phyloP scores from a whole-genome alignment of 1,140 invertebrate genomes.

The Calephelis nemesis region DNA sequence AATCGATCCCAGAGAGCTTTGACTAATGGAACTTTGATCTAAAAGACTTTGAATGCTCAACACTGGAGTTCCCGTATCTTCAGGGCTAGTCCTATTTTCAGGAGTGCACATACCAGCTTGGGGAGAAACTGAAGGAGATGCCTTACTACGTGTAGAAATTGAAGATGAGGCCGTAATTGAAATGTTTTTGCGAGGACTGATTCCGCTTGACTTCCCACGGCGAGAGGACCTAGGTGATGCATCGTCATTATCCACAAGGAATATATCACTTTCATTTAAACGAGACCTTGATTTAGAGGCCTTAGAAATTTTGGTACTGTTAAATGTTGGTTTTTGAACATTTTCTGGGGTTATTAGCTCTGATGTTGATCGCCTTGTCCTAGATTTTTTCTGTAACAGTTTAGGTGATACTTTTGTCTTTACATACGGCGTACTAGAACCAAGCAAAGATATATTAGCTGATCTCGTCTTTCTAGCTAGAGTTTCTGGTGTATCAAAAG shows the following conservation, averaged over 20 bases:
- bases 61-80: slow-evolving; percentile 52
- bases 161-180: slow-evolving; percentile 2
- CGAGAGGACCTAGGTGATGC: slow-evolving; percentile 46
- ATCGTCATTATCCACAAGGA: slow-evolving; percentile 39
- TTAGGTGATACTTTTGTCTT: slow-evolving; percentile 8
- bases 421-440: slow-evolving; percentile 53
- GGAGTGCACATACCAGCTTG: slow-evolving; percentile 46
- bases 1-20: slow-evolving; percentile 31
- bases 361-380: slow-evolving; percentile 1
- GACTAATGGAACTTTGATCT: slow-evolving; percentile 39
- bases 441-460: slow-evolving; percentile 33
- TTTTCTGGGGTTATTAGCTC: slow-evolving; percentile 37
- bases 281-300: slow-evolving; percentile 43
- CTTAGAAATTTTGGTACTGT: slow-evolving; percentile 34
- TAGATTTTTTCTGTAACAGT: background rate
- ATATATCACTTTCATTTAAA: slow-evolving; percentile 50
- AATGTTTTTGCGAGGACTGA: slow-evolving; percentile 23
- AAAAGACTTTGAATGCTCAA: slow-evolving; percentile 56
- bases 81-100: slow-evolving; percentile 46
- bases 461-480: slow-evolving; percentile 35
- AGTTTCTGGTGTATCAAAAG: slow-evolving; percentile 41
- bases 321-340: slow-evolving; percentile 26
- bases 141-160: background rate
- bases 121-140: slow-evolving; percentile 17
- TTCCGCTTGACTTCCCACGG: slow-evolving; percentile 23